Percentiles rank a stretch among this genome's conserved stretches.
These are phyloP conservation scores for Sphaerodactylus townsendi DNA, from an alignment of 2,113 vertebrate genomes.

Conservation along the genomic window DNA sequence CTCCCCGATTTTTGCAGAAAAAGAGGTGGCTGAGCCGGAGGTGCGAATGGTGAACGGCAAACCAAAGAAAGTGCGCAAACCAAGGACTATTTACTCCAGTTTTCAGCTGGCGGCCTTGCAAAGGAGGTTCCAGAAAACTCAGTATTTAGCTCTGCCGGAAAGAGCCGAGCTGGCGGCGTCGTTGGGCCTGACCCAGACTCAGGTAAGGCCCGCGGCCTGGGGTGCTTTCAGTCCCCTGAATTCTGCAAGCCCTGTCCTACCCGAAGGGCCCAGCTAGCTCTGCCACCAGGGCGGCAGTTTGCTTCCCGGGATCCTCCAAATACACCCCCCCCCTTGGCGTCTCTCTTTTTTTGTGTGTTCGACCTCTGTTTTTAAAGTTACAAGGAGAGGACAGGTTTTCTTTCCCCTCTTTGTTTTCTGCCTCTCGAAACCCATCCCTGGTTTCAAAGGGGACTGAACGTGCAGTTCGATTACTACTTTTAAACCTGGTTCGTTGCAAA, in stretches of 20 bases:
- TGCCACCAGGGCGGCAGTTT: no score
- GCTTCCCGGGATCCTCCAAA: background rate
- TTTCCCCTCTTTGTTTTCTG: no score
- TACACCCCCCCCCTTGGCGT: no score
- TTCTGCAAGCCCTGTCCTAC: background rate
- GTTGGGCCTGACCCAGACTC: constrained; percentile 94
- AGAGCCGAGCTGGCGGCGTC: constrained; percentile 96
- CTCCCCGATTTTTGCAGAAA: constrained; percentile 77
- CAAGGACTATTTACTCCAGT: constrained; percentile 97
- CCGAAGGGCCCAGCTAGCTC: no score
- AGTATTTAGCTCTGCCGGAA: constrained; percentile 96
- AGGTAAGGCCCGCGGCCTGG: constrained; percentile 76
- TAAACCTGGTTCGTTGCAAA: no score
- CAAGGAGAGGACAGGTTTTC: no score
- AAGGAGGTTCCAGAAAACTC: constrained; percentile 97
- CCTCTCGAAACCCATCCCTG: no score
- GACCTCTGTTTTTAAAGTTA: no score
- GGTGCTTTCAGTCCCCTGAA: background rate
- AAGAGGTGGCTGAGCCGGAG: constrained; percentile 92
- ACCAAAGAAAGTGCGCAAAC: constrained; percentile 98
- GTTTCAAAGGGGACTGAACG: no score
- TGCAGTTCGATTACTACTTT: no score
- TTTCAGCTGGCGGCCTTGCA: constrained; percentile 97
- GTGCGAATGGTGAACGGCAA: constrained; percentile 99
- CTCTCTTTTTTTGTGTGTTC: no score